Conservation (phyloP, 2,113 vertebrate species). For the Puntigrus tetrazona region DNA sequence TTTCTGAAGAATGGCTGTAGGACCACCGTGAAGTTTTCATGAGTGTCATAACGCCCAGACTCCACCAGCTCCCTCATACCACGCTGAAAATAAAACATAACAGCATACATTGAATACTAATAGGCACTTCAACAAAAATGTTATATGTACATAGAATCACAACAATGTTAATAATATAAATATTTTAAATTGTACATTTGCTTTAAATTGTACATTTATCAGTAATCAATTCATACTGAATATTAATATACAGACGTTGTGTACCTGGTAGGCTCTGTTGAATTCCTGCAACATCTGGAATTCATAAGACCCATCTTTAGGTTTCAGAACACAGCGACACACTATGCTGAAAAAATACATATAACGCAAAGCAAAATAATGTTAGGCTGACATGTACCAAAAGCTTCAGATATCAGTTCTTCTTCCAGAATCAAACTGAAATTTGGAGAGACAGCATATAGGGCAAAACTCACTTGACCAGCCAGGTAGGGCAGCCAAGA, state of each 20-base stretch:
- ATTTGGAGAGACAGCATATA: neutral
- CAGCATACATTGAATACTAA: neutral
- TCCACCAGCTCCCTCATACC: constrained; percentile 72
- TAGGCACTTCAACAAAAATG: neutral
- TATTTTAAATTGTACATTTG: neutral
- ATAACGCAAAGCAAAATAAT: constrained; percentile 14
- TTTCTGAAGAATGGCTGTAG: constrained; percentile 76
- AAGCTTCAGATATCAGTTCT: neutral
- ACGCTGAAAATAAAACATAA: constrained; percentile 65
- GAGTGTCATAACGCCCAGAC: constrained; percentile 69
- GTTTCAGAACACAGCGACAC: constrained; percentile 82
- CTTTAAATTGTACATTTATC: neutral
- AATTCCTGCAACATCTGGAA: constrained; percentile 69
- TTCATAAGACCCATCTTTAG: constrained; percentile 76
- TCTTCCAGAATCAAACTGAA: neutral
- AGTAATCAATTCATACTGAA: neutral
- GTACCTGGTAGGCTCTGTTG: constrained; percentile 83
- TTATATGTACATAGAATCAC: neutral
- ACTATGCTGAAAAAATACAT: constrained; percentile 69
- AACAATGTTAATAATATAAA: neutral
- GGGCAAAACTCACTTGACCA: constrained; percentile 67
- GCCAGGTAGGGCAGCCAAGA: constrained; percentile 78
- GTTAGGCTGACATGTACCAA: neutral
- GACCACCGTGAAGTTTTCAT: constrained; percentile 74
- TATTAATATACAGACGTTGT: neutral